Evolutionary conservation across 2,888 invertebrate genomes (phyloP), one percentile per base, ranked within the genome.

Genomic region (Drosophila nr. perissopoda): DNA sequence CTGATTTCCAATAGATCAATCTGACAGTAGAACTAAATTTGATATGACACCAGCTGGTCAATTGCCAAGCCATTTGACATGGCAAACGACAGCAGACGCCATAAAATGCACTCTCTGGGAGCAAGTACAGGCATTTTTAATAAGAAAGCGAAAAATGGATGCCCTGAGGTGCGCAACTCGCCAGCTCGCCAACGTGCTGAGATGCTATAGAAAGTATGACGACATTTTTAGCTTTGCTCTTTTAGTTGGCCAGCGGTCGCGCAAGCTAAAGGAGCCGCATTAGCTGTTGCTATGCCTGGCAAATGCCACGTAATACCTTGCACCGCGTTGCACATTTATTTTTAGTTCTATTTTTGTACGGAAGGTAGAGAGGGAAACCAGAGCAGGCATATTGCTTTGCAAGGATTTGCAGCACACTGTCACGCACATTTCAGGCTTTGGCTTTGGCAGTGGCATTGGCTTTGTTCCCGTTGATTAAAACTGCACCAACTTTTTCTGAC

Each of bases 401-500:
- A 78, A 76, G 89, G 86, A 87, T 84, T 80, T 75, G 25, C 51
- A n/a, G 25, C 25, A 36, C 40, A 52, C 10, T n/a, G 42, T 29
- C n/a, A 61, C 38, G 68, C 75, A 68, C 62, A 59, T 81, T 69
- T 77, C 49, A 54, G 57, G 59, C 69, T 61, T 68, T 57, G 33
- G 27, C 71, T 62, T 60, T 74, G 66, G 54, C 57, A 21, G 31
- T 42, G 54, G 59, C 69, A 59, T 57, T 52, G 27, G 34, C 71
- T 62, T 63, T 76, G 69, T 66, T 65, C 34, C 25, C 54, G 58
- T 68, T 85, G 85, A 87, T 87, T 85, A 81, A 74, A 79, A 75
- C 34, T 64, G 54, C 40, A 49, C 65, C 61, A 69, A 67, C 48
- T 67, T 62, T 31, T 11, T 13, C 57, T 42, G 29, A 40, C 59